These are phyloP conservation scores for Callorhinus ursinus DNA, from an alignment of 2,113 vertebrate genomes.

Conservation along the genomic window DNA sequence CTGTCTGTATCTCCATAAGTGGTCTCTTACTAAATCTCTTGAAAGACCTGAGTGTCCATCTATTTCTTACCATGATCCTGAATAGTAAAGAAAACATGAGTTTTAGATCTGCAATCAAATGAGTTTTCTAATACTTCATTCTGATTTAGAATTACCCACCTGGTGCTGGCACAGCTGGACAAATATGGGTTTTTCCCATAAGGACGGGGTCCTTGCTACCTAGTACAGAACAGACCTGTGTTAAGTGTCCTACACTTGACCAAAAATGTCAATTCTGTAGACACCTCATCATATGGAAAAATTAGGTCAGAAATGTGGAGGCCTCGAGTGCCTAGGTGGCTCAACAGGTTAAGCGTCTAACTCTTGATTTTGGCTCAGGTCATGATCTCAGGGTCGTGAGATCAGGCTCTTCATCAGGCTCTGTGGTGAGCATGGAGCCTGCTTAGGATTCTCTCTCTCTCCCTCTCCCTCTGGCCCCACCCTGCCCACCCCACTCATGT, in stretches of 20 bases:
- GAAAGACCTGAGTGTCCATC: background rate
- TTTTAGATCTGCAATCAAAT: background rate
- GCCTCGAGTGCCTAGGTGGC: background rate
- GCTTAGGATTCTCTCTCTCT: background rate
- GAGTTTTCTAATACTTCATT: background rate
- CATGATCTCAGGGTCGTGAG: background rate
- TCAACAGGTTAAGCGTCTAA: background rate
- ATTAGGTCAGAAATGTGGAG: background rate
- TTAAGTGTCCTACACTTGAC: background rate
- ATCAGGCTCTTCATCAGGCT: background rate
- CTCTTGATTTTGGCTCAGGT: background rate
- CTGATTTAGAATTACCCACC: background rate
- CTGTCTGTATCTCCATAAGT: background rate
- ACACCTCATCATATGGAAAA: background rate
- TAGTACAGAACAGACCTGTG: background rate
- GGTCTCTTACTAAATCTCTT: background rate
- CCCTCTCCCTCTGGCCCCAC: background rate
- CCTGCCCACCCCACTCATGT: background rate
- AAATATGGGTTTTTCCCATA: background rate
- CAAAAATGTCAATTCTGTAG: background rate
- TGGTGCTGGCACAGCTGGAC: background rate
- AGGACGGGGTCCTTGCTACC: background rate
- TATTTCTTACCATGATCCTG: background rate
- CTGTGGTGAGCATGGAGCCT: background rate
- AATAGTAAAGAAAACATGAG: background rate